Evolutionary conservation across 2,113 vertebrate species (phyloP), one percentile per base, ranked within the genome.

Genomic region (Xiphophorus couchianus): DNA sequence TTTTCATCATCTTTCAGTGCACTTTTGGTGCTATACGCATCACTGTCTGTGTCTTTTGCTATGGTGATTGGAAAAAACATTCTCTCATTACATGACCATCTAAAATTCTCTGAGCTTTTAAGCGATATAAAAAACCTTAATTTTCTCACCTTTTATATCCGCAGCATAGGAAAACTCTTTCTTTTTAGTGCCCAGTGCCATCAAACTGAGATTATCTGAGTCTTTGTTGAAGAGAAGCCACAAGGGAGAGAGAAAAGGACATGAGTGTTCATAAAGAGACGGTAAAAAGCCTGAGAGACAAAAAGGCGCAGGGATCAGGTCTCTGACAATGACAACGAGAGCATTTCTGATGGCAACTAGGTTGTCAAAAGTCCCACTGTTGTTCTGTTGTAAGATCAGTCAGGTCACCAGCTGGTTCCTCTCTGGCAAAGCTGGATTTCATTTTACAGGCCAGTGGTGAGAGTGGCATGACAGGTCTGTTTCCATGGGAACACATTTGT

Each of bases 401-500:
- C 80, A 74, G 91, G 89, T 91, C 87, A 89, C 86, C 92, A 92
- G 90, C 91, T 90, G 92, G 78, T 83, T 90, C 78, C 74, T 86
- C 78, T 90, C 86, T 80, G 84, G 62, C 73, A 70, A 80, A 79
- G 85, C 85, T 76, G 80, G 84, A 74, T 90, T 83, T 78, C 78
- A 78, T 83, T 88, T 87, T 87, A 90, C 88, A 88, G 83, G 78
- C 86, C 88, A 67, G 73, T 29, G 28, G 81, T 88, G 91, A 91
- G 87, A 87, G 77, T 78, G 80, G 62, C 82, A 30, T 88, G 89
- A 88, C 85, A 86, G 80, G 82, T 85, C 89, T 88, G 90, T 94
- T 92, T 91, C 93, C 88, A 92, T 94, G 92, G 90, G 69, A 91
- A 94, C 92, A 66, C 75, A 64, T 72, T 84, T 87, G 84, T 90